These are phyloP conservation scores for Melinopterus prodromus DNA, from an alignment of 2,888 invertebrate genomes.

Conservation along the genomic window DNA sequence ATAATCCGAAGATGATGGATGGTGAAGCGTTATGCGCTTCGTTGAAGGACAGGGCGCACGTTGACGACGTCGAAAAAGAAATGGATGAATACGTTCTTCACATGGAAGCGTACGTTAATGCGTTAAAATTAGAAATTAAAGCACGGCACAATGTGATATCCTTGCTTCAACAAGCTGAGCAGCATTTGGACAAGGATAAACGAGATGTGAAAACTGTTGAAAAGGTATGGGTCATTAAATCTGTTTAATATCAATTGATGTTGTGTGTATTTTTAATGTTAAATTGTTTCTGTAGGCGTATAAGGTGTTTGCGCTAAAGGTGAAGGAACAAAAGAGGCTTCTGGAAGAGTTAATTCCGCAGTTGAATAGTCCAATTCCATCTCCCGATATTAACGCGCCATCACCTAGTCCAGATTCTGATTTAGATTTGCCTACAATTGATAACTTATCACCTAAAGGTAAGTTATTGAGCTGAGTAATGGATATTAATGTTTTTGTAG, in stretches of 20 bases:
- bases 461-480: conserved; percentile 6
- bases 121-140: conserved; percentile 83
- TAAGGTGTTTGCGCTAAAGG: conserved; percentile 89
- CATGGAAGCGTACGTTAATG: conserved; percentile 82
- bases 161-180: conserved; percentile 80
- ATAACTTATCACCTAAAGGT: conserved; percentile 28
- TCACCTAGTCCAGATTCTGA: conserved; percentile 87
- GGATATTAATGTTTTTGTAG: not conserved
- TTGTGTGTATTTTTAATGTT: conserved; percentile 14
- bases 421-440: conserved; percentile 71
- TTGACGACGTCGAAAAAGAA: conserved; percentile 88
- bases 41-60: conserved; percentile 87
- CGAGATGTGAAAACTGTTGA: conserved; percentile 96
- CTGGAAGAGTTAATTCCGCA: conserved; percentile 82
- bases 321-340: conserved; percentile 85
- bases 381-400: conserved; percentile 73
- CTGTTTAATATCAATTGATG: conserved; percentile 12
- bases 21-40: conserved; percentile 79
- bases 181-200: conserved; percentile 88
- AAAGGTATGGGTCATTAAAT: conserved; percentile 73
- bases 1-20: conserved; percentile 73
- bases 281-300: conserved; percentile 76
- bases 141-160: conserved; percentile 81
- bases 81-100: conserved; percentile 82
- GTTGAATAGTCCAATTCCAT: conserved; percentile 74